phyloP scores from a whole-genome alignment of 2,113 vertebrate species.

The Megaceryle torquata region DNA sequence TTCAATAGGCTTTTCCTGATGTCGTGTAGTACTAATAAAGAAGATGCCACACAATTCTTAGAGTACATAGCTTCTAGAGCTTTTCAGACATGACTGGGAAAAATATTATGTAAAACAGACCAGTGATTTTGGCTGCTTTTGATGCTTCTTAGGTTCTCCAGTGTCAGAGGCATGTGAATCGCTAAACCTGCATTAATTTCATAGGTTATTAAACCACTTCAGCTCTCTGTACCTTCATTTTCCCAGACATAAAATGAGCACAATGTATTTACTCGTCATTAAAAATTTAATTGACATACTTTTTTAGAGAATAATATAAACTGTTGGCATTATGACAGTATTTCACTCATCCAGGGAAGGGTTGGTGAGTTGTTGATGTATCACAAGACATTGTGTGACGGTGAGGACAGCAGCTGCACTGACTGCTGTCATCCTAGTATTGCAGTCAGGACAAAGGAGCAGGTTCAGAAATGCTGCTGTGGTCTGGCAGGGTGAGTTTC shows the following conservation, averaged over 20 bases:
- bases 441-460: background rate
- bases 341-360: background rate
- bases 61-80: slow-evolving; percentile 4
- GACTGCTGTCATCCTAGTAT: background rate
- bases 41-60: background rate
- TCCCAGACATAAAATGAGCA: background rate
- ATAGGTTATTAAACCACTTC: background rate
- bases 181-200: background rate
- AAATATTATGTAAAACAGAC: background rate
- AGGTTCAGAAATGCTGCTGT: background rate
- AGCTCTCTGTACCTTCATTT: background rate
- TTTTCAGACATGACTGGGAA: background rate
- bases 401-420: background rate
- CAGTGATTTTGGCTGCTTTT: background rate
- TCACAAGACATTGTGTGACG: background rate
- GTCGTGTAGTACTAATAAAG: background rate
- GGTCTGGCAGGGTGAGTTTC: background rate
- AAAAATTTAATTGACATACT: background rate
- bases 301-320: background rate
- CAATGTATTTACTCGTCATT: background rate
- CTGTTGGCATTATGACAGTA: background rate
- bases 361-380: background rate
- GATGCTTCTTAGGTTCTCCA: background rate
- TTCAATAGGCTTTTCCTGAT: background rate
- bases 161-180: background rate